Evolutionary conservation across 2,113 vertebrate genomes (phyloP), one percentile per base, ranked within the genome.

Genomic region (Chaetodon trifascialis): DNA sequence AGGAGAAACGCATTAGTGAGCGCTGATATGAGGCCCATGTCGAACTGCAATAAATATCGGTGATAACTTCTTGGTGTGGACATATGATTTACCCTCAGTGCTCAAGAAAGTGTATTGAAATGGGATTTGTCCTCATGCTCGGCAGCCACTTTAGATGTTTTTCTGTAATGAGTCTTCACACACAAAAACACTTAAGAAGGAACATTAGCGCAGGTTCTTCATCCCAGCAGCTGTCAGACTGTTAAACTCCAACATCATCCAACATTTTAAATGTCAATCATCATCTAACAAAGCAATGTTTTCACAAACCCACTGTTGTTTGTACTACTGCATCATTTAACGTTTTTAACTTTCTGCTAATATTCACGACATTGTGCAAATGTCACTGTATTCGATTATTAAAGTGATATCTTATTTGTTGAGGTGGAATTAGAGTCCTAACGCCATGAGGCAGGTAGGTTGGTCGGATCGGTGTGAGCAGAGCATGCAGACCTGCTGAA

Each of bases 1-100:
- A 81, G 69, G 68, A 83, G 72, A 36, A 73, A 67, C 54, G 76
- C 63, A 74, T 76, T 82, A 81, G 38, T 7, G 30, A 64, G 54
- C 54, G 58, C 46, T 87, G 42, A 51, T 66, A 70, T 38, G 30
- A 70, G 23, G 38, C 47, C 5, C 6, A 21, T 73, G 42, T 58
- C 70, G 52, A 64, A 12, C 30, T 60, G 16, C 1, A 11, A 19
- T 54, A 58, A 63, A 62, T 38, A 56, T 69, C 5, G 21, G 21
- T 3, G 46, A 59, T 67, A 52, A 77, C 14, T 16, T 25, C 40
- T 75, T 1, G 47, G 4, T n/a, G 70, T 69, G 14, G 30, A 46
- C 19, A 77, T 5, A 9, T 73, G 46, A 58, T 11, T 44, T 17
- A 30, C 0, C 21, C 8, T 73, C 10, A 44, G 14, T 51, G 30